Conservation (phyloP, 1,140 invertebrate genomes). For the Formica exsecta region DNA sequence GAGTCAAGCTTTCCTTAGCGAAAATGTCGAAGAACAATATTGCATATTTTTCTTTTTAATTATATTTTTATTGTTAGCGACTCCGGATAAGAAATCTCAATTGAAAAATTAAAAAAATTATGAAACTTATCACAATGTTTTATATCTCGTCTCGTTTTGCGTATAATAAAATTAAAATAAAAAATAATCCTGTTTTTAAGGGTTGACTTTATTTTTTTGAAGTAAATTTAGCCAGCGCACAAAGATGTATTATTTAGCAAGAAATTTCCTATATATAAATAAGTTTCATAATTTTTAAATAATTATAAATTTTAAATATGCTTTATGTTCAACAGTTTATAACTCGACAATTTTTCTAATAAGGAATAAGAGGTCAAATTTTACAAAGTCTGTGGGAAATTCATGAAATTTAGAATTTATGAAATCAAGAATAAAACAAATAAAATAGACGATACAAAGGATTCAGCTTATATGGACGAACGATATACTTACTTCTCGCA, state of each 20-base stretch:
- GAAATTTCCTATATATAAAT: too few species aligned
- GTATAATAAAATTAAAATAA: too few species aligned
- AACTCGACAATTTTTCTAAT: neutral
- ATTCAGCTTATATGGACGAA: neutral
- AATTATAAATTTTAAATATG: neutral
- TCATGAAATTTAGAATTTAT: neutral
- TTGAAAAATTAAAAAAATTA: neutral
- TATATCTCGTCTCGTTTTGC: too few species aligned
- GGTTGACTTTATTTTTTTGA: too few species aligned
- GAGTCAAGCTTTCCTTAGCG: neutral
- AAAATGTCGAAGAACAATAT: neutral
- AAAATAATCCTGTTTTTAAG: too few species aligned
- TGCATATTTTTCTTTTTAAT: neutral
- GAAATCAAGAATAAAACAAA: neutral
- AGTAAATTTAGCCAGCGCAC: too few species aligned
- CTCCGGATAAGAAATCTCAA: neutral
- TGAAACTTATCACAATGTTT: too few species aligned
- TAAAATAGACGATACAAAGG: neutral
- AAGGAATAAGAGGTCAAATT: neutral
- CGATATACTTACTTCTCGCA: conserved; percentile 89
- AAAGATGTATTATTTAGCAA: too few species aligned
- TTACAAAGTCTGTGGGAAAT: neutral
- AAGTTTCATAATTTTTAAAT: too few species aligned
- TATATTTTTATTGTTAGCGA: neutral
- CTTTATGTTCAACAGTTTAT: neutral